These are phyloP conservation scores for Eupithecia subumbrata DNA, from an alignment of 2,888 invertebrate species.

Conservation along the genomic window DNA sequence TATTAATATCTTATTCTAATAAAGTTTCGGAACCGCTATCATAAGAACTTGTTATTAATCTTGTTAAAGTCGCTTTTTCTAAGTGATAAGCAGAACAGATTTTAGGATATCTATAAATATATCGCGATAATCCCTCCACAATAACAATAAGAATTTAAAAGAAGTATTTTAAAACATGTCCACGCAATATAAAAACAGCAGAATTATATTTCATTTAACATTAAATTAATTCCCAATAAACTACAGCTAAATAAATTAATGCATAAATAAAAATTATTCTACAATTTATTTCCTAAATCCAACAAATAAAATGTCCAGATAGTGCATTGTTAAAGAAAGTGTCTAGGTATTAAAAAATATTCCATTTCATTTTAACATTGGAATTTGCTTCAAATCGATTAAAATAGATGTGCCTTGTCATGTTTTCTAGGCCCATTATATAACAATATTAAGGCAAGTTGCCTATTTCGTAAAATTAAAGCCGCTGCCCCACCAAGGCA, in stretches of 20 bases:
- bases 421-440: background rate
- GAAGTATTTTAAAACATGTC: background rate
- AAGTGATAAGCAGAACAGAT: background rate
- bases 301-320: background rate
- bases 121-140: background rate
- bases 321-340: background rate
- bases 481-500: too few relatives aligned
- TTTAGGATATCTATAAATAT: too few relatives aligned
- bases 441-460: background rate
- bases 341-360: background rate
- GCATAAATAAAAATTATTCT: constrained; percentile 29
- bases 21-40: background rate
- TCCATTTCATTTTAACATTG: background rate
- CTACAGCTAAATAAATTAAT: constrained; percentile 36
- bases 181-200: constrained; percentile 18
- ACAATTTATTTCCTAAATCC: background rate
- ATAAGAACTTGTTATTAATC: constrained; percentile 6
- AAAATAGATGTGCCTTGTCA: background rate
- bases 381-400: background rate
- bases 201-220: constrained; percentile 23
- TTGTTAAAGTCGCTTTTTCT: background rate
- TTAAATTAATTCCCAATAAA: constrained; percentile 27
- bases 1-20: background rate
- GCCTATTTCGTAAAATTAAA: background rate
- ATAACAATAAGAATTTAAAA: background rate